Evolutionary conservation across 2,113 vertebrate genomes (phyloP).

Genomic region (Bubalus kerabau): DNA sequence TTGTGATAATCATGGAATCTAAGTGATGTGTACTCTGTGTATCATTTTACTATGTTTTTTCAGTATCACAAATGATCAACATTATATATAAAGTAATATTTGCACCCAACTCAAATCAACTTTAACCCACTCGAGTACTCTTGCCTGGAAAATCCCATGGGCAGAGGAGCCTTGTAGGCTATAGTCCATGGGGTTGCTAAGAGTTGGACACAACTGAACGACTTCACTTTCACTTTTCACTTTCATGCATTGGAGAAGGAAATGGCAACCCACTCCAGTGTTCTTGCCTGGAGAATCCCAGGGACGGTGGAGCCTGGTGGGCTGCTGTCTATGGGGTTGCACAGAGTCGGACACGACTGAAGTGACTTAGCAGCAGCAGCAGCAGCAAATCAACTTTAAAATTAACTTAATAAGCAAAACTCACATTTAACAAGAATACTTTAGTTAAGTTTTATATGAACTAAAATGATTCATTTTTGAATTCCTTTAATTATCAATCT

Average conservation of each 20-base stretch:
- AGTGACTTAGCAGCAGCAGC: too few relatives aligned
- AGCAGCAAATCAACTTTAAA: background rate
- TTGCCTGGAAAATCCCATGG: too few relatives aligned
- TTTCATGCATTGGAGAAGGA: too few relatives aligned
- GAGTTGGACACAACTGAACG: too few relatives aligned
- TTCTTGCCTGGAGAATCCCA: too few relatives aligned
- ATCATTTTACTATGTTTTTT: background rate
- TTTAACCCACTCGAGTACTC: background rate
- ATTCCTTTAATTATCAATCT: background rate
- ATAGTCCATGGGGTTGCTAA: too few relatives aligned
- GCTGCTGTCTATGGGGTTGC: too few relatives aligned
- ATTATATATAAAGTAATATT: background rate
- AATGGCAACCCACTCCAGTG: too few relatives aligned
- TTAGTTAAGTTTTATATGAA: conserved; percentile 8
- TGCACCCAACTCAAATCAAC: background rate
- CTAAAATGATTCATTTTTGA: background rate
- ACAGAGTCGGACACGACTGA: too few relatives aligned
- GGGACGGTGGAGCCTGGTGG: too few relatives aligned
- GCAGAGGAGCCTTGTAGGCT: too few relatives aligned
- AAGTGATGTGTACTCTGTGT: background rate
- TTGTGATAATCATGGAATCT: background rate
- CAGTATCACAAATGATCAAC: background rate
- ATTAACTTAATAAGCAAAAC: background rate
- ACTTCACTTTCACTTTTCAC: too few relatives aligned
- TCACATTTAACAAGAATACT: background rate